Percentiles rank a stretch among this genome's conserved stretches.
Evolutionary conservation across 1,140 invertebrate genomes (phyloP).

Genomic region (Panulirus ornatus): DNA sequence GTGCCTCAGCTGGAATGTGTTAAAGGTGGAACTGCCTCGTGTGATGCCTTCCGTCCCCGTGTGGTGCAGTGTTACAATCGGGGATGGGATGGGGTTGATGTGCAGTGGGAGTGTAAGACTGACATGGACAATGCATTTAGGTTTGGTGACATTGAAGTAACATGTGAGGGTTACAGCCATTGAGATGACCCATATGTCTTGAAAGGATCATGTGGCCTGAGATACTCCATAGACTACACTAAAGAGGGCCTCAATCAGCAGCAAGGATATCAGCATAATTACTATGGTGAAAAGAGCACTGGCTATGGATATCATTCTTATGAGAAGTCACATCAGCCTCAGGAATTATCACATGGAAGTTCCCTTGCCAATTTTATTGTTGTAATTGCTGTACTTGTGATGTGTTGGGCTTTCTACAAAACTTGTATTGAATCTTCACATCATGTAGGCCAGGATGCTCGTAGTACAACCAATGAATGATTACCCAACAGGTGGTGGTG

Average conservation of each 20-base stretch:
- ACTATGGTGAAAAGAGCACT: constrained; percentile 69
- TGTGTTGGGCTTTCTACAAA: constrained; percentile 80
- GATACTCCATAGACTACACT: constrained; percentile 79
- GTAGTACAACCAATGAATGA: constrained; percentile 69
- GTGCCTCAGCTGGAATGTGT: constrained; percentile 82
- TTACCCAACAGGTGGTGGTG: constrained; percentile 69
- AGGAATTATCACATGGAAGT: constrained; percentile 45
- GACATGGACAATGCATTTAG: constrained; percentile 81
- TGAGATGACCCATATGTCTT: constrained; percentile 82
- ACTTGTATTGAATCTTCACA: constrained; percentile 77
- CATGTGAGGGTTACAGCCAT: constrained; percentile 83
- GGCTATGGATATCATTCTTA: constrained; percentile 30
- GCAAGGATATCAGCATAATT: constrained; percentile 75
- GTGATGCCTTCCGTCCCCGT: constrained; percentile 76
- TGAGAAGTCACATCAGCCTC: constrained; percentile 29
- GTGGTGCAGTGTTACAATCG: constrained; percentile 82
- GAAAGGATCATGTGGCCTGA: constrained; percentile 81
- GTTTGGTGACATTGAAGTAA: constrained; percentile 81
- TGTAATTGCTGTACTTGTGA: constrained; percentile 76
- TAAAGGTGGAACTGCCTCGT: constrained; percentile 78
- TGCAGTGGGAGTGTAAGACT: constrained; percentile 83
- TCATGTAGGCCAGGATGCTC: constrained; percentile 45
- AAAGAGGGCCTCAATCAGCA: constrained; percentile 78
- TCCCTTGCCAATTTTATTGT: constrained; percentile 77
- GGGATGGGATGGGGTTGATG: constrained; percentile 81